Conservation (phyloP, 2,888 invertebrate genomes). For the Temnothorax rugatulus region DNA sequence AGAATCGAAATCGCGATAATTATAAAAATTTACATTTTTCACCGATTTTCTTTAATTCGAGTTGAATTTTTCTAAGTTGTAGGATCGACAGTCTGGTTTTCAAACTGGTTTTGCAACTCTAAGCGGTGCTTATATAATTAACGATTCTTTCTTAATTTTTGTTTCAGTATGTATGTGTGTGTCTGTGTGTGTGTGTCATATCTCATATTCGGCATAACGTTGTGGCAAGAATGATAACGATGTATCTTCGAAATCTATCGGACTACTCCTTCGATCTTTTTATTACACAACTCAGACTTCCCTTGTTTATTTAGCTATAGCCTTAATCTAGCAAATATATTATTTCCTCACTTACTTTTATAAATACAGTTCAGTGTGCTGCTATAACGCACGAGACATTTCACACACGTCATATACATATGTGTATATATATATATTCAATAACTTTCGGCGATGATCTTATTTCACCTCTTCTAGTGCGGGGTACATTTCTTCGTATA, state of each 20-base stretch:
- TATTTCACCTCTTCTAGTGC: background rate
- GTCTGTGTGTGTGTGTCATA: background rate
- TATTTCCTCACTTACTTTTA: constrained; percentile 78
- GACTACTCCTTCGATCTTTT: constrained; percentile 26
- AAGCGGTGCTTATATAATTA: background rate
- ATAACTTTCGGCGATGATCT: constrained; percentile 6
- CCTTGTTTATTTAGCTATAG: constrained; percentile 58
- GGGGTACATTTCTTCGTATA: background rate
- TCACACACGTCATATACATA: background rate
- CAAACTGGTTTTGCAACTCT: background rate
- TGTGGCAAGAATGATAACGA: constrained; percentile 36
- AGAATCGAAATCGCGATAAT: constrained; percentile 8
- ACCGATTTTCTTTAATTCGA: background rate
- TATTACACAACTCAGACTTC: constrained; percentile 50
- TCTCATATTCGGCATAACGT: background rate
- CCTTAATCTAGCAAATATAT: constrained; percentile 73
- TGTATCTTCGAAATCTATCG: constrained; percentile 13
- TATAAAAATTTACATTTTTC: background rate
- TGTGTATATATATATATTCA: background rate
- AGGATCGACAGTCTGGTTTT: background rate
- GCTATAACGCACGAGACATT: constrained; percentile 40
- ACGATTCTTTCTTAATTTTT: background rate
- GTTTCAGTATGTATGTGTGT: background rate
- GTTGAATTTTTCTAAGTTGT: background rate
- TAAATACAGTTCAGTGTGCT: constrained; percentile 75